Conservation (phyloP, 2,113 vertebrate species). For the Lycaon pictus region DNA sequence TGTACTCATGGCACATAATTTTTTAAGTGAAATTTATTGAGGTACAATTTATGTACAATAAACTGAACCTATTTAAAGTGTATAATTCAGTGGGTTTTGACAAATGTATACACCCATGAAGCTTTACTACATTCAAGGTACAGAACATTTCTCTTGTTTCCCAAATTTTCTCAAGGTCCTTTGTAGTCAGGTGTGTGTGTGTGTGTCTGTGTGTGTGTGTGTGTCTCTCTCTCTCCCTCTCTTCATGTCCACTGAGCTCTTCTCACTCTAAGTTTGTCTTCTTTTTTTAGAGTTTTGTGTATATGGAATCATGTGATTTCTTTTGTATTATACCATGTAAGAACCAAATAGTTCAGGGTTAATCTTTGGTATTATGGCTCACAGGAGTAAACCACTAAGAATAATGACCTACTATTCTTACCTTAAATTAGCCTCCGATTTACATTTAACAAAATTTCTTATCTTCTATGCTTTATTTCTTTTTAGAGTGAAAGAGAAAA, state of each 20-base stretch:
- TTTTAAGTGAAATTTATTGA: conserved; percentile 15
- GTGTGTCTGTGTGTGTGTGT: too few species aligned
- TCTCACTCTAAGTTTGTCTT: neutral
- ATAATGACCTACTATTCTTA: neutral
- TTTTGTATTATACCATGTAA: neutral
- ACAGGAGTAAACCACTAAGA: neutral
- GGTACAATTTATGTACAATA: neutral
- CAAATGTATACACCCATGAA: neutral
- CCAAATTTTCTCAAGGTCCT: neutral
- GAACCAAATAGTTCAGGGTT: neutral
- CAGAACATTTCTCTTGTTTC: neutral
- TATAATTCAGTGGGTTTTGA: neutral
- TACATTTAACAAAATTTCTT: neutral
- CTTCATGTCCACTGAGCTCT: neutral
- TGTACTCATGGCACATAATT: neutral
- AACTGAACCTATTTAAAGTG: neutral
- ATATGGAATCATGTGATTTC: neutral
- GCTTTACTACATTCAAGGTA: neutral
- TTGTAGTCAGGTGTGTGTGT: neutral
- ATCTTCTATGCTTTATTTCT: neutral
- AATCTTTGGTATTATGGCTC: neutral
- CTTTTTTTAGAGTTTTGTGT: conserved; percentile 4
- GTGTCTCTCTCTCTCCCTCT: neutral
- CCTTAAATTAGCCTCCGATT: conserved; percentile 21
- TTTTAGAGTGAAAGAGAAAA: conserved; percentile 26